Conservation (phyloP, 1,140 invertebrate species). For the Wasmannia auropunctata region DNA sequence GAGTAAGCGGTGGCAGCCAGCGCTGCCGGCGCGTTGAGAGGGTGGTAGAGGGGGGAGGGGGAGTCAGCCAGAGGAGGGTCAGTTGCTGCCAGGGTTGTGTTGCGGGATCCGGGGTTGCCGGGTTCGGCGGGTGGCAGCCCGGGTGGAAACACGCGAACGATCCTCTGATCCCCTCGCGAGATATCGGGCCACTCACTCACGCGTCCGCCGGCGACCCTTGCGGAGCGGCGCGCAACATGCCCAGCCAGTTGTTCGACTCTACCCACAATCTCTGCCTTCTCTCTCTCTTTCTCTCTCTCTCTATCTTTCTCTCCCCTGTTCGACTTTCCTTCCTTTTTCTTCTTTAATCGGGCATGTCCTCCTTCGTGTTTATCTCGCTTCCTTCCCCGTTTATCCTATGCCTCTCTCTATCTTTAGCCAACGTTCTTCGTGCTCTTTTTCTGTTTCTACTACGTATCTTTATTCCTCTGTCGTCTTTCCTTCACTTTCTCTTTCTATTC, state of each 20-base stretch:
- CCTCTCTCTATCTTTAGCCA: conserved; percentile 25
- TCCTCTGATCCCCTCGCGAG: conserved; percentile 84
- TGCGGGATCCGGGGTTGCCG: conserved; percentile 74
- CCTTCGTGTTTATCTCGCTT: conserved; percentile 38
- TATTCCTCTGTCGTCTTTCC: conserved; percentile 17
- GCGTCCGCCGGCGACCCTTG: conserved; percentile 80
- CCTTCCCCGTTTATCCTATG: conserved; percentile 26
- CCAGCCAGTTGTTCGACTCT: conserved; percentile 68
- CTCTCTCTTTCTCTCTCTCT: conserved; percentile 21
- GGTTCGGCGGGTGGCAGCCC: conserved; percentile 78
- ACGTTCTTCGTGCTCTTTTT: conserved; percentile 20
- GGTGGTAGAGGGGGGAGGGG: conserved; percentile 24
- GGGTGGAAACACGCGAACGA: conserved; percentile 82
- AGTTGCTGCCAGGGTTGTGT: conserved; percentile 72
- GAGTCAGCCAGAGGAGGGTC: conserved; percentile 56
- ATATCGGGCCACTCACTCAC: conserved; percentile 84
- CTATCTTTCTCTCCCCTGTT: not conserved
- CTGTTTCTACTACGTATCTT: not conserved
- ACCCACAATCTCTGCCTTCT: conserved; percentile 63
- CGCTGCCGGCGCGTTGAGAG: conserved; percentile 15
- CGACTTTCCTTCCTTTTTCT: conserved; percentile 36
- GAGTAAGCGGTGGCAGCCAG: conserved; percentile 70
- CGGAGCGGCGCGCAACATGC: conserved; percentile 77
- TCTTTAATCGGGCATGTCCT: conserved; percentile 11
- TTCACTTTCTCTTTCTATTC: conserved; percentile 29